These are phyloP conservation scores for Dioctria rufipes DNA, from an alignment of 2,888 invertebrate genomes.

Conservation along the genomic window DNA sequence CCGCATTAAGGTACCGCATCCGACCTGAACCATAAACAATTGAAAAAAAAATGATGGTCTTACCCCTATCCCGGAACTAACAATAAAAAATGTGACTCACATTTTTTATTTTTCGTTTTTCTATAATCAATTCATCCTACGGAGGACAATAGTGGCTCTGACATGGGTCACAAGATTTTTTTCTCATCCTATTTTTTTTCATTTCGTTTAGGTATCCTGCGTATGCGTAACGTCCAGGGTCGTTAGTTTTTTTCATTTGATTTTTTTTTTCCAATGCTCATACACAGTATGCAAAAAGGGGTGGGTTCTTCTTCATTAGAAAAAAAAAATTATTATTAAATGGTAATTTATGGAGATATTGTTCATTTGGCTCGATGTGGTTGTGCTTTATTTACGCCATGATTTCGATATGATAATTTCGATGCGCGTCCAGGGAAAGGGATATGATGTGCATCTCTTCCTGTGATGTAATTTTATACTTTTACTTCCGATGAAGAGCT, in stretches of 20 bases:
- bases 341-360: slow-evolving; percentile 57
- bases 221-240: slow-evolving; percentile 28
- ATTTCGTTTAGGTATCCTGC: slow-evolving; percentile 8
- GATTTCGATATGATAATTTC: not conserved
- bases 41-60: slow-evolving; percentile 14
- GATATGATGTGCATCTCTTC: slow-evolving; percentile 15
- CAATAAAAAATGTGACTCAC: slow-evolving; percentile 55
- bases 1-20: slow-evolving; percentile 37
- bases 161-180: slow-evolving; percentile 47
- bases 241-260: slow-evolving; percentile 32
- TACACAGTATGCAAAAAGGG: slow-evolving; percentile 38
- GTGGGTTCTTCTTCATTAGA: slow-evolving; percentile 35
- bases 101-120: slow-evolving; percentile 43
- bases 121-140: slow-evolving; percentile 16
- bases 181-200: slow-evolving; percentile 24
- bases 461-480: slow-evolving; percentile 34
- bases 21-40: slow-evolving; percentile 24
- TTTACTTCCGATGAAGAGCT: slow-evolving; percentile 32
- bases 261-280: not conserved
- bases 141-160: slow-evolving; percentile 32
- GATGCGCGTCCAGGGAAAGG: not conserved
- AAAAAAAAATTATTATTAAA: slow-evolving; percentile 49
- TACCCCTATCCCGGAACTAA: slow-evolving; percentile 59
- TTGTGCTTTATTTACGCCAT: not conserved
- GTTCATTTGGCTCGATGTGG: slow-evolving; percentile 39